A percentile compares a stretch with the other conserved stretches of the same genome.
These are phyloP conservation scores for Podarcis raffonei DNA, from an alignment of 2,113 vertebrate genomes.

Conservation along the genomic window DNA sequence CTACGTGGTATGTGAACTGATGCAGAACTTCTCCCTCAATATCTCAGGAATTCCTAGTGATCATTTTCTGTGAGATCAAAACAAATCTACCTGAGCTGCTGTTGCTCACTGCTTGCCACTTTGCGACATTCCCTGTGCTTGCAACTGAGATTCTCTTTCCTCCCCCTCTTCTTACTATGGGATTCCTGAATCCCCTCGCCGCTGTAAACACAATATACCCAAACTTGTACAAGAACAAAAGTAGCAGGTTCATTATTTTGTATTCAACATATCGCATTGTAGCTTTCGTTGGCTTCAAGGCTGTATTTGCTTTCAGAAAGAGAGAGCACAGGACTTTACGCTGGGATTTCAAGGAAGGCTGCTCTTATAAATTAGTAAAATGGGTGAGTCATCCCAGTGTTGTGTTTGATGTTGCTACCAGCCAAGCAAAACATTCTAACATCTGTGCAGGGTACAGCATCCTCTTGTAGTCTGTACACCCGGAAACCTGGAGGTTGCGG, in stretches of 20 bases:
- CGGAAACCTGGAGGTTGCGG: constrained; percentile 57
- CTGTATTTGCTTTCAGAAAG: constrained; percentile 57
- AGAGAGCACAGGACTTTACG: constrained; percentile 56
- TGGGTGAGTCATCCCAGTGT: constrained; percentile 72
- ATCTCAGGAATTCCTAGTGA: not conserved
- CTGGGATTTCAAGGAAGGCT: constrained; percentile 75
- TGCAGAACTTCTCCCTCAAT: not conserved
- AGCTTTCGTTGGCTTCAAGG: constrained; percentile 70
- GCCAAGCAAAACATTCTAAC: constrained; percentile 64
- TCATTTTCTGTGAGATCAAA: constrained; percentile 40
- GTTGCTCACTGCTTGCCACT: constrained; percentile 45
- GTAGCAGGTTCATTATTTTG: constrained; percentile 27
- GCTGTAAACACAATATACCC: constrained; percentile 42
- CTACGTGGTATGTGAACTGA: not conserved
- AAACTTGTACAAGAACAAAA: constrained; percentile 27
- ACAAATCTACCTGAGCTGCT: constrained; percentile 34
- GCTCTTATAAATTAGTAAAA: constrained; percentile 80
- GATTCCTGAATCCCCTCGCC: constrained; percentile 1
- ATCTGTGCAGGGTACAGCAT: constrained; percentile 64
- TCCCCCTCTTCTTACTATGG: not conserved
- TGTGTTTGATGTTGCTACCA: constrained; percentile 69
- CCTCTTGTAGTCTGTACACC: constrained; percentile 63
- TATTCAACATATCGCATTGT: constrained; percentile 24
- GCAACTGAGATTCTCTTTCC: not conserved
- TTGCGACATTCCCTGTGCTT: constrained; percentile 13